A percentile compares a stretch with the other conserved stretches of the same genome.
Evolutionary conservation across 2,797 vertebrate species (phyloP).

Genomic region (Sebastes miniatus): DNA sequence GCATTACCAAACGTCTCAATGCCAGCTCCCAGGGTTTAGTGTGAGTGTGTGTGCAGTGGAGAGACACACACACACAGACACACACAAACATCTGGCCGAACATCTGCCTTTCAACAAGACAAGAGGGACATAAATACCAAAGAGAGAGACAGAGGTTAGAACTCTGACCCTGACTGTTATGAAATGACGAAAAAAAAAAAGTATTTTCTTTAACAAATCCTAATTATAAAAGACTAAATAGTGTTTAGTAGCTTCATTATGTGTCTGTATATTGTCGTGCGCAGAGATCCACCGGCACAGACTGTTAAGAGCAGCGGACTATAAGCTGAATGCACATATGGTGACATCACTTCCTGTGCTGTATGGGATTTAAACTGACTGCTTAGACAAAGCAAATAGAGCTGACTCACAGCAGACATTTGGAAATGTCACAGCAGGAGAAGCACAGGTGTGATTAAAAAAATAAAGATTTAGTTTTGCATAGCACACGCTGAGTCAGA

Average conservation of each 20-base stretch:
- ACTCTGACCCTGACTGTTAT: neutral
- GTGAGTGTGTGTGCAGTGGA: neutral
- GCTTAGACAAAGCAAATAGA: neutral
- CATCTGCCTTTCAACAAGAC: conserved; percentile 31
- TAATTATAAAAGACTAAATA: neutral
- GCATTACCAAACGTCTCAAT: neutral
- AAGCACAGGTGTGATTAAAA: neutral
- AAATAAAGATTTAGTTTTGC: neutral
- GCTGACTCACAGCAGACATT: neutral
- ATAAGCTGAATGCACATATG: neutral
- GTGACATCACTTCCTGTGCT: neutral
- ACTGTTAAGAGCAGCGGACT: neutral
- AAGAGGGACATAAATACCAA: conserved; percentile 3
- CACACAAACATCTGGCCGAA: conserved; percentile 21
- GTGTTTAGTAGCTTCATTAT: neutral
- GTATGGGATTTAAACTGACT: neutral
- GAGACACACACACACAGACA: neutral
- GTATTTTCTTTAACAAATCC: neutral
- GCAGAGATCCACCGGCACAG: neutral
- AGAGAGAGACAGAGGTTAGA: neutral
- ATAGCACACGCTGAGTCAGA: neutral
- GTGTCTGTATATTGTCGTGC: neutral
- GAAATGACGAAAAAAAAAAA: neutral
- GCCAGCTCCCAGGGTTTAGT: neutral
- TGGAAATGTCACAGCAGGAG: conserved; percentile 6